These are phyloP conservation scores for Gandaritis pyraliata DNA, from an alignment of 2,888 invertebrate species.

Conservation along the genomic window DNA sequence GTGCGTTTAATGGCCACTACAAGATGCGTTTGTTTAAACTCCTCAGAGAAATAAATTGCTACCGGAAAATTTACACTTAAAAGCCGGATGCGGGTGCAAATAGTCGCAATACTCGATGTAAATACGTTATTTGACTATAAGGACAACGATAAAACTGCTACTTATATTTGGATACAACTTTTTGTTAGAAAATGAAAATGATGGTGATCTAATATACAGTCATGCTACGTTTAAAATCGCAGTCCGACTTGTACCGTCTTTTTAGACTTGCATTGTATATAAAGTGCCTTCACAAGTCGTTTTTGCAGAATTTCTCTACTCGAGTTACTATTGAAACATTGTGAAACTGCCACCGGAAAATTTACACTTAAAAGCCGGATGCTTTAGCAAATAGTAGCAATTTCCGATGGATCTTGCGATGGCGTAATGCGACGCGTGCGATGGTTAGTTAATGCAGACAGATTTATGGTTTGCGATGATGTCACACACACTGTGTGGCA, in stretches of 20 bases:
- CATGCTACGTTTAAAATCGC: too few relatives aligned
- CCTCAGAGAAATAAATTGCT: conserved; percentile 72
- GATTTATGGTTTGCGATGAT: conserved; percentile 59
- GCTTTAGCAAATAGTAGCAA: conserved; percentile 74
- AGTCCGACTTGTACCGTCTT: too few relatives aligned
- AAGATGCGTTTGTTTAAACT: conserved; percentile 53
- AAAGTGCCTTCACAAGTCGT: background rate
- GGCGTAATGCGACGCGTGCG: conserved; percentile 62
- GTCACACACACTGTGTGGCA: conserved; percentile 38
- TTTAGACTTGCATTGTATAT: too few relatives aligned
- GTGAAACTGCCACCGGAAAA: conserved; percentile 78
- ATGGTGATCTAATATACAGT: too few relatives aligned
- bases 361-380: conserved; percentile 83
- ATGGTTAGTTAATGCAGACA: conserved; percentile 42
- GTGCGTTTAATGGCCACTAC: conserved; percentile 47
- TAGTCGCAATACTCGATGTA: conserved; percentile 69
- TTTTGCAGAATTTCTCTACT: conserved; percentile 1
- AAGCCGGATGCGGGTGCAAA: conserved; percentile 78
- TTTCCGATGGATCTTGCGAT: conserved; percentile 76
- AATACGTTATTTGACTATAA: background rate
- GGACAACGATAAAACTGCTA: background rate
- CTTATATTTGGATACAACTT: too few relatives aligned
- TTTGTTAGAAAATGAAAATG: too few relatives aligned
- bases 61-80: conserved; percentile 83
- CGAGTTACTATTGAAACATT: conserved; percentile 48